Conservation (phyloP, 2,797 vertebrate species). For the Trachurus trachurus region DNA sequence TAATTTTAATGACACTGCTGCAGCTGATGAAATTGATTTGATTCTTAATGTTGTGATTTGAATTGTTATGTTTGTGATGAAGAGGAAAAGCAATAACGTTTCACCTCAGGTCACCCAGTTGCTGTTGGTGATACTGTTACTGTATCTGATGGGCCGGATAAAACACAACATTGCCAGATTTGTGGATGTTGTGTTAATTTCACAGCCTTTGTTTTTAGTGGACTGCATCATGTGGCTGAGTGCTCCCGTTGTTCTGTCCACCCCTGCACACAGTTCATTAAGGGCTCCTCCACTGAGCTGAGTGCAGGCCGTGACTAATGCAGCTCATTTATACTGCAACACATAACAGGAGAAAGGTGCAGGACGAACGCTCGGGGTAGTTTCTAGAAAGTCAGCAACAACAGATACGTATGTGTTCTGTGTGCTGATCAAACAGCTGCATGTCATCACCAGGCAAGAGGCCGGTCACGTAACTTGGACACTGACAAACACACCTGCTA, state of each 20-base stretch:
- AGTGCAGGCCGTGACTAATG: conserved; percentile 1
- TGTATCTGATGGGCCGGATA: background rate
- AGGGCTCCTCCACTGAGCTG: background rate
- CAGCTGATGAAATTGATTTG: too few relatives aligned
- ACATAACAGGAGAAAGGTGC: background rate
- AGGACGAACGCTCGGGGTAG: background rate
- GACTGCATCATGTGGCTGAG: background rate
- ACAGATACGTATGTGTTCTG: background rate
- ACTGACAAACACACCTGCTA: too few relatives aligned
- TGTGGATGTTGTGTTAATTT: background rate
- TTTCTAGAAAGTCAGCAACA: background rate
- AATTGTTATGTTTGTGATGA: background rate
- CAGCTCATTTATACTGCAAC: background rate
- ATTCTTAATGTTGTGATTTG: background rate
- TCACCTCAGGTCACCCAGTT: background rate
- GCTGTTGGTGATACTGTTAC: background rate
- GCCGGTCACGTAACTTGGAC: too few relatives aligned
- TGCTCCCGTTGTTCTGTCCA: background rate
- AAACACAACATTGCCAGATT: background rate
- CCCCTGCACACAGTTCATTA: background rate
- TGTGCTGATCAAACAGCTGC: too few relatives aligned
- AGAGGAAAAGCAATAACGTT: background rate
- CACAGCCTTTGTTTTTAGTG: background rate
- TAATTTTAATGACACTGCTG: too few relatives aligned
- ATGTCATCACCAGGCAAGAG: too few relatives aligned